phyloP scores from a whole-genome alignment of 2,888 invertebrate species.

The Ophion slaviceki region DNA sequence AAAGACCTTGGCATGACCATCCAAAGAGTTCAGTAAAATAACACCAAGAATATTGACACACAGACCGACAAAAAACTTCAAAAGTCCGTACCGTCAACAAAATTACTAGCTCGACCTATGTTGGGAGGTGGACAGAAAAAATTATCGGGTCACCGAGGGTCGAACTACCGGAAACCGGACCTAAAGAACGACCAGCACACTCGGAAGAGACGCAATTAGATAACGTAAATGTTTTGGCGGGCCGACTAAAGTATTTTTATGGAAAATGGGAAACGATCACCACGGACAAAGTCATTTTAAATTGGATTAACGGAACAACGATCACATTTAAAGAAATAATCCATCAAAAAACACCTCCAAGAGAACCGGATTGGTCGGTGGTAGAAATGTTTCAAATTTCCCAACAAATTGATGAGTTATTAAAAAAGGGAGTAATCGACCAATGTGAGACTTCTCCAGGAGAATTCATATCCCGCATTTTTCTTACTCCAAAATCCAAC shows the following conservation, averaged over 20 bases:
- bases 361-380: not conserved
- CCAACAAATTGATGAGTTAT: not conserved
- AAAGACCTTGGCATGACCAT: constrained; percentile 36
- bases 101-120: constrained; percentile 30
- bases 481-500: constrained; percentile 2
- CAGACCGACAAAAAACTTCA: not conserved
- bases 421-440: constrained; percentile 23
- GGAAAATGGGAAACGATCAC: constrained; percentile 36
- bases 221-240: constrained; percentile 45
- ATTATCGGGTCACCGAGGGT: not conserved
- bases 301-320: constrained; percentile 35
- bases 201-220: not conserved
- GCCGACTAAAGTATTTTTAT: constrained; percentile 21
- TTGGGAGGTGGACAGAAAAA: not conserved
- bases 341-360: not conserved
- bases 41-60: constrained; percentile 29
- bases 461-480: not conserved
- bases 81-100: not conserved
- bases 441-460: not conserved
- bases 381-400: not conserved
- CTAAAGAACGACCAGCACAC: not conserved
- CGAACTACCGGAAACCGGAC: not conserved
- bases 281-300: constrained; percentile 23
- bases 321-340: constrained; percentile 16
- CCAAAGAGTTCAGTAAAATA: not conserved